Base-by-base conservation (phyloP, 2,113 vertebrate genomes). In the Oxyruncus cristatus region DNA sequence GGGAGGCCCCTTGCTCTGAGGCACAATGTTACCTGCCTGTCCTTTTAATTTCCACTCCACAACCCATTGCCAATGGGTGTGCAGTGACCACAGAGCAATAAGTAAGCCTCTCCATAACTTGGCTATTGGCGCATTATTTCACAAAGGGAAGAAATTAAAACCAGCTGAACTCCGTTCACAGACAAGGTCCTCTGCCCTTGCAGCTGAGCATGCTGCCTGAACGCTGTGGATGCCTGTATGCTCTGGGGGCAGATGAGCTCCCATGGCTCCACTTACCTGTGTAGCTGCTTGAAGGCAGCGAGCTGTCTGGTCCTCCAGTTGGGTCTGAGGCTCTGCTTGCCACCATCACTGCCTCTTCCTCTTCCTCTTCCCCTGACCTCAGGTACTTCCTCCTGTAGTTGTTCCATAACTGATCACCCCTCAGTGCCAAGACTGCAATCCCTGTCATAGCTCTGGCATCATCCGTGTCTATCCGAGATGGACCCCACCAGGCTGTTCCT, bases 361-460 rank as follows among this genome's bases (percentile, higher is more conserved):
- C 98, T 98, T 98, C 98, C 97, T 98, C 97, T 98, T 98, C 97
- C 97, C 97, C 96, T 97, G 98, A 97, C 95, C 97, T 98, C 98
- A 98, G 97, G 96, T 98, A 97, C 92, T 96, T 98, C 98, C 98
- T 98, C 97, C 95, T 97, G 98, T 96, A 96, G 97, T 97, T 98
- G 98, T 98, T 98, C 98, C 98, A 98, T 98, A 98, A 97, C 83
- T 97, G 98, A 97, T 96, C 96, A 97, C 97, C 97, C 97, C 98
- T 98, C 96, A 96, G 97, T 88, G 92, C 98, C 98, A 97, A 97
- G 79, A 97, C 98, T 98, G 97, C 98, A 97, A 91, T 97, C 97
- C 97, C 96, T 97, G 97, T 98, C 98, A 98, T 98, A 98, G 98
- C 97, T 98, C 98, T 97, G 98, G 98, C 98, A 98, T 98, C 98